A percentile compares a stretch with the other conserved stretches of the same genome.
Conservation (phyloP, 2,888 invertebrate species). For the Amphiduros pacificus region DNA sequence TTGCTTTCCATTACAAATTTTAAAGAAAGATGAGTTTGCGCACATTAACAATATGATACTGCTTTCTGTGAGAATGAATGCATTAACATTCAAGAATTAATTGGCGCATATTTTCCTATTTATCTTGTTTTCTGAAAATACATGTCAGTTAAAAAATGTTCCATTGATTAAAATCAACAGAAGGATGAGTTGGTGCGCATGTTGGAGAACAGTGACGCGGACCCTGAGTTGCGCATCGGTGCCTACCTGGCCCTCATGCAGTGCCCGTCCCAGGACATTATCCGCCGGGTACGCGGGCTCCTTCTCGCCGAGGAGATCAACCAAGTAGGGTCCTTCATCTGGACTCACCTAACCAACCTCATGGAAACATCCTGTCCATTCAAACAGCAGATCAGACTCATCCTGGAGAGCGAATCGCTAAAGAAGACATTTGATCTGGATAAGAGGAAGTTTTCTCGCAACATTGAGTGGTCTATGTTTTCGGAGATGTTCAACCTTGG, state of each 20-base stretch:
- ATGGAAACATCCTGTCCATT: slow-evolving; percentile 82
- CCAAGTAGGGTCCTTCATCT: slow-evolving; percentile 86
- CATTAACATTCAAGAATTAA: too few species aligned
- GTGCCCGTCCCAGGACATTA: slow-evolving; percentile 75
- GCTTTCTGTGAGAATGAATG: too few species aligned
- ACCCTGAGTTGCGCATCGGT: slow-evolving; percentile 83
- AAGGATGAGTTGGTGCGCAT: slow-evolving; percentile 63
- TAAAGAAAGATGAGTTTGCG: too few species aligned
- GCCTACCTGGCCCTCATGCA: slow-evolving; percentile 87
- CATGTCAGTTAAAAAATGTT: neutral
- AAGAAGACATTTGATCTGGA: slow-evolving; percentile 82
- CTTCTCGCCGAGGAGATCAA: slow-evolving; percentile 46
- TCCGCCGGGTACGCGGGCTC: slow-evolving; percentile 8
- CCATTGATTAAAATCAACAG: slow-evolving; percentile 28
- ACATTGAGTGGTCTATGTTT: slow-evolving; percentile 78
- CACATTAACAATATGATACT: too few species aligned
- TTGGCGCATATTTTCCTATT: too few species aligned
- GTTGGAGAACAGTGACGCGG: slow-evolving; percentile 72
- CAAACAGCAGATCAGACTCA: slow-evolving; percentile 80
- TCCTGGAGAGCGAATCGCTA: slow-evolving; percentile 79
- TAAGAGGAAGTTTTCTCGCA: slow-evolving; percentile 86
- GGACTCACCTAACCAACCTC: slow-evolving; percentile 89
- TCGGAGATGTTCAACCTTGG: slow-evolving; percentile 78
- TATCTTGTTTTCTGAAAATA: neutral
- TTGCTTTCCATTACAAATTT: too few species aligned